These are phyloP conservation scores for Sarcophaga subvicina DNA, from an alignment of 2,888 invertebrate genomes.

Conservation along the genomic window DNA sequence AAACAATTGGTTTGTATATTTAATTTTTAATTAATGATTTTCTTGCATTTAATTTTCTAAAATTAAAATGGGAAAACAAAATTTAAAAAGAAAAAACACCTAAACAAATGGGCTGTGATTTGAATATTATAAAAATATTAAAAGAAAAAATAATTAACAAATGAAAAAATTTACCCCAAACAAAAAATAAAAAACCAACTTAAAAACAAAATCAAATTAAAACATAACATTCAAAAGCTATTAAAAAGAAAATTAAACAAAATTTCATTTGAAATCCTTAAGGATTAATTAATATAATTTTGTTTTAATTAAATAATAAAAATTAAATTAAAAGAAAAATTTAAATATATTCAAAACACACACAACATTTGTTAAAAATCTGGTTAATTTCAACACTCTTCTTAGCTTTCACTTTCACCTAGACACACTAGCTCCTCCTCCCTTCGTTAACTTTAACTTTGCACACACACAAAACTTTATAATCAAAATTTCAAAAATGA, in stretches of 20 bases:
- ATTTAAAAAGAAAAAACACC: conserved; percentile 65
- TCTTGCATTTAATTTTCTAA: conserved; percentile 4
- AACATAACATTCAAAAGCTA: conserved; percentile 17
- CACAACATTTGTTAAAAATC: conserved; percentile 41
- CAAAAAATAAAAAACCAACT: conserved; percentile 33
- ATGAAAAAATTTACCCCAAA: conserved; percentile 51
- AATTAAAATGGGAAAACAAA: conserved; percentile 1
- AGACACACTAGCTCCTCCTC: background rate
- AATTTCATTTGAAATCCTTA: conserved; percentile 15
- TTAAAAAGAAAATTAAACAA: conserved; percentile 9
- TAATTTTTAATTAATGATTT: conserved; percentile 46
- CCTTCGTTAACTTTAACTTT: background rate
- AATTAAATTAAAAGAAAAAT: conserved; percentile 4
- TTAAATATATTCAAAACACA: conserved; percentile 63
- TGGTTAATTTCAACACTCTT: background rate
- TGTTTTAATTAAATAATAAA: background rate
- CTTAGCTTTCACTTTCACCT: background rate
- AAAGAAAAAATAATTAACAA: conserved; percentile 58
- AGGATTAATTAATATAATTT: background rate
- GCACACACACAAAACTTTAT: background rate
- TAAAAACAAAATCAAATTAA: conserved; percentile 57
- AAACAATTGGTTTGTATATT: conserved; percentile 67
- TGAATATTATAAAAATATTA: conserved; percentile 64
- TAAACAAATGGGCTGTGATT: conserved; percentile 72
- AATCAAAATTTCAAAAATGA: conserved; percentile 24